Base-by-base conservation (phyloP, 2,888 invertebrate species). In the Drosophila yooni region DNA sequence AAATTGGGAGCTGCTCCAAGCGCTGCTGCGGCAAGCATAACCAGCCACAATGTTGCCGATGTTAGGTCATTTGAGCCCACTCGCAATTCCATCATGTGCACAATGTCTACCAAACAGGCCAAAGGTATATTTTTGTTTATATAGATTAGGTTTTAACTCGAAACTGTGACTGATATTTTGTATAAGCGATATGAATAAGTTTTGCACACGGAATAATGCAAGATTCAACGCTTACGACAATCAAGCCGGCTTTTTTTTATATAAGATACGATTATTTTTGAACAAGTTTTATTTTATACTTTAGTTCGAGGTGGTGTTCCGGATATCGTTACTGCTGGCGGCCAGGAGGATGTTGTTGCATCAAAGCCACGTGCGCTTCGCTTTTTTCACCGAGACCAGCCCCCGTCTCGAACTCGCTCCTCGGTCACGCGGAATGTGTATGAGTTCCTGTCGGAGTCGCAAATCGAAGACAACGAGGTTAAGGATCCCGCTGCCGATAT, bases 381-480 rank as follows among this genome's bases (percentile, higher is more conserved):
- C 5, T 89, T 85, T 46, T 89, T 85, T 21, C 76, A 89, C 40
- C 60, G 88, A 48, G 74, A 88, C 40, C 76, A 72, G 34, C 54
- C 68, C 4, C 64, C 70, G 5, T 0, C 51, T 0, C 65, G 76
- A 57, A 38, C 60, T 1, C 76, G 76, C n/a, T 88, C 90, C 0
- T 70, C 89, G 2, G 73, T 75, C 4, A 75, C 70, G 4, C 69
- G 78, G 7, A 70, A 79, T n/a, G 81, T 93, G 8, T 93, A 92
- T 51, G 93, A 92, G 0, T 93, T 92, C 70, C 70, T 91, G 1
- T 91, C 91, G 0, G 88, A 90, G 51, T 91, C 92, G 1, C 90
- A 92, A 76, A 89, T 86, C 8, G 84, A 89, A 1, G 91, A 89
- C 52, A 76, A 83, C 2, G 82, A 88, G 10, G 36, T 3, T 61